Evolutionary conservation across 2,888 invertebrate species (phyloP), one percentile per base, ranked within the genome.

Genomic region (Megaustenia siamemsis): DNA sequence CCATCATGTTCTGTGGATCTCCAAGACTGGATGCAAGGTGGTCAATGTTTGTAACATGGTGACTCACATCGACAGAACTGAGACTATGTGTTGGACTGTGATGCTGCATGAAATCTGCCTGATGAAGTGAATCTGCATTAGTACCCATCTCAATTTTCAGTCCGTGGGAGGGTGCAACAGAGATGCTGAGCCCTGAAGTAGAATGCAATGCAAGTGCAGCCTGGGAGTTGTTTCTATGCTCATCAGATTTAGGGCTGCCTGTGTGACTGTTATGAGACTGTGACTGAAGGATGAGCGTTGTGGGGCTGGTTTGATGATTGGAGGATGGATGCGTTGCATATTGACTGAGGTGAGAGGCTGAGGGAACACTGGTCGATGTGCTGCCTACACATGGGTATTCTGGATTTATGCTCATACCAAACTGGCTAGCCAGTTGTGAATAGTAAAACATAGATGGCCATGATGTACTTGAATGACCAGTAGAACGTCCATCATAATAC

Each of bases 361-460:
- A 69, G 21, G 40, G n/a, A 15, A n/a, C 68, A 18, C 53, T 45
- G 3, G 56, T 24, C 3, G 82, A 32, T 43, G 24, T 75, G 15
- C 78, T 69, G 35, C 63, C 49, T 15, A 86, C 78, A 49, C 85
- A 86, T 4, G 85, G 76, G 38, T 86, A 88, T 60, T 88, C 88
- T 35, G 83, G 40, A 32, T 87, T 84, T n/a, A 88, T 69, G 77
- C 84, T 90, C 83, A 89, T 83, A 63, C 88, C 88, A 82, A 89
- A 89, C 84, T 90, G 90, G 80, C 88, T 89, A 15, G 88, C 89
- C 12, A 89, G 82, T 38, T 86, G 89, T 5, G 87, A 86, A 77
- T 90, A 89, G 66, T 89, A 90, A n/a, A 89, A 89, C 80, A 90
- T 88, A 43, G 88, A 87, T 15, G 90, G 71, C 87, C 86, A 87